Percentiles rank a stretch among this genome's conserved stretches.
These are phyloP conservation scores for Cephus rjabovi DNA, from an alignment of 2,888 invertebrate species.

Conservation along the genomic window DNA sequence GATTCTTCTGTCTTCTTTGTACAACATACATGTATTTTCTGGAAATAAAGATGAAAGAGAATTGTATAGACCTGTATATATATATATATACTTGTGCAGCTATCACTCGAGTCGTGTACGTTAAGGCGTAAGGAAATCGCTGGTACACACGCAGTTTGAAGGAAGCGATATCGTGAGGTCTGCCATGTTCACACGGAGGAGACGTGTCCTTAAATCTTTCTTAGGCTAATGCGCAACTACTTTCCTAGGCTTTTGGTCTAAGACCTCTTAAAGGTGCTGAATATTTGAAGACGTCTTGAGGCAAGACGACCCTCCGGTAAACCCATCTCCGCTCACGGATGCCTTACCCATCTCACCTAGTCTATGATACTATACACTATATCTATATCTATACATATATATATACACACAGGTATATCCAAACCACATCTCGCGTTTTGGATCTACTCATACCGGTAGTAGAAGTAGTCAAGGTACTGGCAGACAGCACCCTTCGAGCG, in stretches of 20 bases:
- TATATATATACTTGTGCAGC: background rate
- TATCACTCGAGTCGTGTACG: background rate
- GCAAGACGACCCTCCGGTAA: constrained; percentile 21
- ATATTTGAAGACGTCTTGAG: constrained; percentile 30
- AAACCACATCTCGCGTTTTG: background rate
- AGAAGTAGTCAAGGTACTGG: background rate
- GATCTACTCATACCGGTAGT: background rate
- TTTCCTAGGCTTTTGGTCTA: constrained; percentile 19
- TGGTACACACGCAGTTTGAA: background rate
- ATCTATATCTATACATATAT: too few relatives aligned
- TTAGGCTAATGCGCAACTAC: constrained; percentile 11
- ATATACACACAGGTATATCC: background rate
- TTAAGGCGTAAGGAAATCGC: too few relatives aligned
- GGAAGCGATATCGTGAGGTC: background rate
- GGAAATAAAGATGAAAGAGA: background rate
- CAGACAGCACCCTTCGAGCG: background rate
- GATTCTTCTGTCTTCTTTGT: background rate
- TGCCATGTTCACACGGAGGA: background rate
- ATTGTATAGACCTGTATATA: background rate
- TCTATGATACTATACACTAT: background rate
- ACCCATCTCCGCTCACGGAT: constrained; percentile 23
- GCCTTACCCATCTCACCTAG: constrained; percentile 25
- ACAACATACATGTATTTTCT: background rate
- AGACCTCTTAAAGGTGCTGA: constrained; percentile 26
- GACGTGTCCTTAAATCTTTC: constrained; percentile 8